Evolutionary conservation across 2,797 vertebrate species (phyloP).

Genomic region (Myiothlypis coronata): DNA sequence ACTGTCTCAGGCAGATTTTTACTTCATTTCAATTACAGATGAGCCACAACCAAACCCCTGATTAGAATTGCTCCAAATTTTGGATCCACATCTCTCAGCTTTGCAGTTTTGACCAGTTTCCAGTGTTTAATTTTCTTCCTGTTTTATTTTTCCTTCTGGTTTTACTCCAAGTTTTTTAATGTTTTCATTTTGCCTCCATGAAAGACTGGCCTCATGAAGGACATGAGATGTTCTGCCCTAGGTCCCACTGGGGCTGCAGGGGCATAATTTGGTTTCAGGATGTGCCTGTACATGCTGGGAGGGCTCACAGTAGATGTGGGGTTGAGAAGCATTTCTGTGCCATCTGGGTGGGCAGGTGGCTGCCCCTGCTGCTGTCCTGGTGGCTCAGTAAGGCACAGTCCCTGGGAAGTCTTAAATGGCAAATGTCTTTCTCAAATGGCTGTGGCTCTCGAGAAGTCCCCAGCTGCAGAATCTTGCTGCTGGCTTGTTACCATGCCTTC

Average conservation of each 20-base stretch:
- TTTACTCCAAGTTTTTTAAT: conserved; percentile 12
- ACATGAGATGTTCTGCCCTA: not conserved
- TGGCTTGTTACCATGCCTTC: not conserved
- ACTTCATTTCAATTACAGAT: conserved; percentile 66
- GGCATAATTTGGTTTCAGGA: not conserved
- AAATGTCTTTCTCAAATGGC: not conserved
- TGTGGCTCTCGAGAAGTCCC: not conserved
- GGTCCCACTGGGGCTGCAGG: not conserved
- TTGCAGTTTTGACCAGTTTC: conserved; percentile 32
- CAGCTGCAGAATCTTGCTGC: not conserved
- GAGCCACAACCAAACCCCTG: conserved; percentile 31
- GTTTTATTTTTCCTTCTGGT: not conserved
- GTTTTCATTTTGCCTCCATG: not conserved
- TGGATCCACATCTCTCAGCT: conserved; percentile 18
- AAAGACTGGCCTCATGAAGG: not conserved
- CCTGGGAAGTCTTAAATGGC: not conserved
- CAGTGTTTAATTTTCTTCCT: not conserved
- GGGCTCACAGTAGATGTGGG: rapidly evolving
- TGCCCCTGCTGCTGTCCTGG: not conserved
- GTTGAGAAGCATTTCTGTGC: not conserved
- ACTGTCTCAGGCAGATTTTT: conserved; percentile 62
- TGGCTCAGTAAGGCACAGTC: not conserved
- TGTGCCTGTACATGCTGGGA: rapidly evolving
- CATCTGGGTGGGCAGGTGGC: not conserved
- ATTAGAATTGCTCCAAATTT: conserved; percentile 56